phyloP scores from a whole-genome alignment of 2,888 invertebrate species.

The Aethes cnicana region DNA sequence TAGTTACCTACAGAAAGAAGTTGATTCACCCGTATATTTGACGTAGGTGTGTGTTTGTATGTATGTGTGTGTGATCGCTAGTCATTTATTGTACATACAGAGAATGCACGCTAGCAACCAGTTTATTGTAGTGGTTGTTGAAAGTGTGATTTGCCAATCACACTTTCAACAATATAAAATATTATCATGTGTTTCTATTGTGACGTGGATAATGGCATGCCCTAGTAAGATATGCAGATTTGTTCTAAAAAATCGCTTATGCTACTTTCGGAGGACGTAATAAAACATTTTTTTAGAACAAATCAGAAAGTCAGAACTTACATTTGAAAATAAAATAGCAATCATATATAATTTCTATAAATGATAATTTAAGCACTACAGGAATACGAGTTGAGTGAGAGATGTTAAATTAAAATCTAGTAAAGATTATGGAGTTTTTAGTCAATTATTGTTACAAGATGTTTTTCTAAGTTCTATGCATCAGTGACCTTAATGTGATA shows the following conservation, averaged over 20 bases:
- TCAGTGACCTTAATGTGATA: background rate
- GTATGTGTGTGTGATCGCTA: too few species aligned
- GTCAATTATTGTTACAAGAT: too few species aligned
- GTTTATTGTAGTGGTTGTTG: too few species aligned
- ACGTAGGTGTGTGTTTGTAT: too few species aligned
- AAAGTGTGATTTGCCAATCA: too few species aligned
- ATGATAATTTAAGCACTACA: slow-evolving; percentile 15
- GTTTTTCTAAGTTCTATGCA: background rate
- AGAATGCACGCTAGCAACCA: too few species aligned
- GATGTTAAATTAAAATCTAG: too few species aligned
- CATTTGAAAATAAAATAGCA: background rate
- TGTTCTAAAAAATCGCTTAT: slow-evolving; percentile 4
- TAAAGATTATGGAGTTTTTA: background rate
- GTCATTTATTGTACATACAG: too few species aligned
- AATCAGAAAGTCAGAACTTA: slow-evolving; percentile 8
- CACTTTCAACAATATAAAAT: background rate
- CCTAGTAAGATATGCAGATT: slow-evolving; percentile 23
- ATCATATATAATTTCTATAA: background rate
- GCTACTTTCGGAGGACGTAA: background rate
- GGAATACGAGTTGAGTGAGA: background rate
- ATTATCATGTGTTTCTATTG: slow-evolving; percentile 3
- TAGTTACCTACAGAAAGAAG: too few species aligned
- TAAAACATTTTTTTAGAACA: background rate
- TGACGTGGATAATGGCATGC: slow-evolving; percentile 20
- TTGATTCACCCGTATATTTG: too few species aligned